Evolutionary conservation across 2,888 invertebrate species (phyloP).

Genomic region (Aproaerema taeniolella): DNA sequence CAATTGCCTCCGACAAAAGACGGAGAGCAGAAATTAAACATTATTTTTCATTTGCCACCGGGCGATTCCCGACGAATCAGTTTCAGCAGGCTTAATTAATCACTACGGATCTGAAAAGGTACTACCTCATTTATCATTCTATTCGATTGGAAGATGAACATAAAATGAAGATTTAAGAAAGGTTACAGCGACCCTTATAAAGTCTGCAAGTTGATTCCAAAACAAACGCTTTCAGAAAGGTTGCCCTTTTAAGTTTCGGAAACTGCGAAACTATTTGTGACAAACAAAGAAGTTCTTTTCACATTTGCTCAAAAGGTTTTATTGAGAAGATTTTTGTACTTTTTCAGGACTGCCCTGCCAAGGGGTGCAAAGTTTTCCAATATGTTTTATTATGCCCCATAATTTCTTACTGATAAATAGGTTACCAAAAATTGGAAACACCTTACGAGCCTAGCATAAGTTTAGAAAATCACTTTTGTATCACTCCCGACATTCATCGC

Average conservation of each 20-base stretch:
- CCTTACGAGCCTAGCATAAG: no score
- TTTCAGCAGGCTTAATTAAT: conserved; percentile 11
- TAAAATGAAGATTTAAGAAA: neutral
- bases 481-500: no score
- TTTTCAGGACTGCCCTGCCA: no score
- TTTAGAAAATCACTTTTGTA: neutral
- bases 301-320: no score
- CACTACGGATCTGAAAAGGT: conserved; percentile 9
- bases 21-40: conserved; percentile 3
- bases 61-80: conserved; percentile 6
- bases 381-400: no score
- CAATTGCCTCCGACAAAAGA: neutral
- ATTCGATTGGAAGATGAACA: conserved; percentile 5
- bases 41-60: conserved; percentile 2
- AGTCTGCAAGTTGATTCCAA: conserved; percentile 8
- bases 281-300: no score
- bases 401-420: no score
- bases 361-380: no score
- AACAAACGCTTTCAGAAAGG: neutral
- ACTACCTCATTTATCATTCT: conserved; percentile 12
- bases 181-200: neutral
- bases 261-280: neutral
- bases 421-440: no score
- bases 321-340: no score
- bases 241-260: neutral